Evolutionary conservation across 2,888 invertebrate species (phyloP), one percentile per base, ranked within the genome.

Genomic region (Aromia moschata): DNA sequence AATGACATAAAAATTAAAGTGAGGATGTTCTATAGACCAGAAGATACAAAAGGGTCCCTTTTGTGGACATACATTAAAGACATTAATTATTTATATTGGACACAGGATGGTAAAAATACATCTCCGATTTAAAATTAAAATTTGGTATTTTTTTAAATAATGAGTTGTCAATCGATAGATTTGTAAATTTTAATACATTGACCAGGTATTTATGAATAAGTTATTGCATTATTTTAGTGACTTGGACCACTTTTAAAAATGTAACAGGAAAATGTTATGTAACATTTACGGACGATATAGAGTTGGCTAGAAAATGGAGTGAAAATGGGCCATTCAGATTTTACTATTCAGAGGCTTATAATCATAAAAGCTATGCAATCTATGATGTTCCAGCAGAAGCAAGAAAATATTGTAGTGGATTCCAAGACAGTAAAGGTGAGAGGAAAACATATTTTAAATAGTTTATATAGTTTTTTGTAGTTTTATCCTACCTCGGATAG

Each of bases 71-170:
- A 87, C 61, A 85, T 87, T 62, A 83, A 86, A 46, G 91, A 93
- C 74, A 78, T 92, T 9, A 92, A 92, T 75, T 79, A 89, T 58
- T 77, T 93, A 0, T 93, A 89, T 77, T 93, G 92, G 89, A 88
- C 88, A 58, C 85, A 90, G 9, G 90, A 92, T 82, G 85, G 91
- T 83, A 61, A 53, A 46, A 33, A 33, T 25, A 5, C n/a, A n/a
- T n/a, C n/a, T n/a, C n/a, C n/a, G n/a, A n/a, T n/a, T n/a, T n/a
- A n/a, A n/a, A n/a, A n/a, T n/a, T n/a, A n/a, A n/a, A n/a, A n/a
- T n/a, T n/a, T n/a, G n/a, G n/a, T n/a, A n/a, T n/a, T n/a, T n/a
- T n/a, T n/a, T n/a, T n/a, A n/a, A n/a, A n/a, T n/a, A n/a, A n/a
- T n/a, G n/a, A n/a, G n/a, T n/a, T n/a, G n/a, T n/a, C n/a, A n/a